phyloP scores from a whole-genome alignment of 2,888 invertebrate genomes.

The Amblyjoppa fuscipennis region DNA sequence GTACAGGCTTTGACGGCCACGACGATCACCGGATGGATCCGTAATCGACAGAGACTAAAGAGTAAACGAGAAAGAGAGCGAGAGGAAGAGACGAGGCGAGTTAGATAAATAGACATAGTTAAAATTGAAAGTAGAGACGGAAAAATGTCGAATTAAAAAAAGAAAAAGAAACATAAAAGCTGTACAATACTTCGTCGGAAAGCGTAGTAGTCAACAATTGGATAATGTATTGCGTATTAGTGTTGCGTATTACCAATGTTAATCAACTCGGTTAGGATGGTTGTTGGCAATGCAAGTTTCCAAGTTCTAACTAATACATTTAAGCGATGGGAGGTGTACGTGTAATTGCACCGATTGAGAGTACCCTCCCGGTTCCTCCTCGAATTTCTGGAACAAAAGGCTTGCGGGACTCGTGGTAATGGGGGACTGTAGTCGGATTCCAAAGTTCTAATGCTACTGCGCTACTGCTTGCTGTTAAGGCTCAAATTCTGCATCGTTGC shows the following conservation, averaged over 20 bases:
- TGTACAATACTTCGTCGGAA: conserved; percentile 1
- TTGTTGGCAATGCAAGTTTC: conserved; percentile 66
- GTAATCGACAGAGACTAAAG: not conserved
- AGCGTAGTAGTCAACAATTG: not conserved
- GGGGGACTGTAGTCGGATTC: conserved; percentile 18
- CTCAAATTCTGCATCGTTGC: conserved; percentile 17
- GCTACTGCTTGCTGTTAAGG: conserved; percentile 15
- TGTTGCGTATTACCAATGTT: conserved; percentile 38
- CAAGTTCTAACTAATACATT: conserved; percentile 23
- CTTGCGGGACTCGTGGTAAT: conserved; percentile 6
- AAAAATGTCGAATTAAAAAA: not conserved
- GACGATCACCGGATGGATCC: not conserved
- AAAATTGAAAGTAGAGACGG: not conserved
- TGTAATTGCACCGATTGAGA: conserved; percentile 39
- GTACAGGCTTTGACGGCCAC: not conserved
- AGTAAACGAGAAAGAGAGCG: conserved; percentile 20
- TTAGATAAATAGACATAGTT: conserved; percentile 12
- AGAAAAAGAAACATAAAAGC: conserved; percentile 8
- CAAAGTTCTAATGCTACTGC: conserved; percentile 35
- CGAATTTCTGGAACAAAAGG: conserved; percentile 42
- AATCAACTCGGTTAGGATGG: conserved; percentile 46
- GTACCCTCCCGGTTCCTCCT: conserved; percentile 26
- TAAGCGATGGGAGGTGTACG: conserved; percentile 11
- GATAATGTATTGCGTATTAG: conserved; percentile 3
- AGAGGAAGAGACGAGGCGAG: conserved; percentile 41